phyloP scores from a whole-genome alignment of 2,113 vertebrate species.

The Mobula hypostoma region DNA sequence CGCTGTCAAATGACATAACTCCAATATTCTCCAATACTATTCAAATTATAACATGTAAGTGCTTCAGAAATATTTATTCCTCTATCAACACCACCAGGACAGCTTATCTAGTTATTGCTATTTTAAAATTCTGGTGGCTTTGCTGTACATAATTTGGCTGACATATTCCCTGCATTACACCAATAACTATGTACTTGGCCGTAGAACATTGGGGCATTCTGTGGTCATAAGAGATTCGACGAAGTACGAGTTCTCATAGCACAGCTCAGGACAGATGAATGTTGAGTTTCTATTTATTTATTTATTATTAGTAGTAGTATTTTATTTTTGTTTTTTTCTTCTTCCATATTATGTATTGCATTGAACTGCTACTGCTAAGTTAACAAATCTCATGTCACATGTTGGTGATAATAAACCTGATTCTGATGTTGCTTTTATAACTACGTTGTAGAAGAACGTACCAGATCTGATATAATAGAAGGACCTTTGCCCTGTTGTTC shows the following conservation, averaged over 20 bases:
- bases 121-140: neutral
- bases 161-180: neutral
- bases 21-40: neutral
- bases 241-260: neutral
- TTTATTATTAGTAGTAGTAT: no score
- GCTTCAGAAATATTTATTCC: neutral
- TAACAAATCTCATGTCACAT: no score
- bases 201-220: neutral
- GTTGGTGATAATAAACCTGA: no score
- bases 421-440: neutral
- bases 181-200: neutral
- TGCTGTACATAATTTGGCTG: neutral
- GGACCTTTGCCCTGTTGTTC: neutral
- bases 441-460: neutral
- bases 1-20: neutral
- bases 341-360: no score
- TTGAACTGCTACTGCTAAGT: no score
- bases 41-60: neutral
- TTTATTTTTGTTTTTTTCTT: no score
- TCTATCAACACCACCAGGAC: neutral
- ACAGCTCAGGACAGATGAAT: neutral
- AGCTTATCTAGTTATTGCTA: neutral
- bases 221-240: neutral
- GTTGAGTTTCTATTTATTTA: no score
- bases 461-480: neutral